Evolutionary conservation across 2,888 invertebrate genomes (phyloP).

Genomic region (Drosophila diplacantha): DNA sequence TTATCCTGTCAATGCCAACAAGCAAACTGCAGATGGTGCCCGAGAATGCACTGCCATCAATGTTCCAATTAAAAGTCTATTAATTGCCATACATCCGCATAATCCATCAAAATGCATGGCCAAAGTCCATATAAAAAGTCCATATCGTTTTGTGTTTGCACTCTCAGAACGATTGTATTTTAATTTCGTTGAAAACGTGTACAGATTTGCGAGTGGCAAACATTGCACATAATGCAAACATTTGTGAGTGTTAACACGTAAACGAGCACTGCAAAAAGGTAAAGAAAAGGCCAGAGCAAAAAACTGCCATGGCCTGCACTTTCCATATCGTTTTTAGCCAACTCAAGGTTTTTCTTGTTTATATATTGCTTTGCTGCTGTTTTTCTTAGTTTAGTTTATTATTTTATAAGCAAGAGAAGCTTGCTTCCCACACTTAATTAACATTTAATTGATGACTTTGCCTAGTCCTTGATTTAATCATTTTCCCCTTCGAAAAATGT

Average conservation of each 20-base stretch:
- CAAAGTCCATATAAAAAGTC: background rate
- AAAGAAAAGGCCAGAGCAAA: background rate
- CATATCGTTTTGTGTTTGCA: background rate
- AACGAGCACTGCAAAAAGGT: background rate
- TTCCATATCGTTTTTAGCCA: constrained; percentile 13
- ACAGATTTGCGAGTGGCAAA: constrained; percentile 7
- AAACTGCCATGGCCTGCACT: constrained; percentile 4
- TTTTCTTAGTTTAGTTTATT: background rate
- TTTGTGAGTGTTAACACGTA: constrained; percentile 3
- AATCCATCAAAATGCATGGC: background rate
- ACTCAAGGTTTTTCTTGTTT: constrained; percentile 5
- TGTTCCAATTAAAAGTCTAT: background rate
- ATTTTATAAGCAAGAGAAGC: background rate
- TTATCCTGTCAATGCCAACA: constrained; percentile 53
- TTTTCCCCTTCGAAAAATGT: background rate
- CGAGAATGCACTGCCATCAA: background rate
- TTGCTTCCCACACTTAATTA: background rate
- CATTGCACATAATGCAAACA: constrained; percentile 8
- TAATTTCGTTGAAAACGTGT: constrained; percentile 1
- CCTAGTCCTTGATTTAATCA: no score
- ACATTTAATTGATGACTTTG: constrained; percentile 1
- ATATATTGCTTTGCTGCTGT: background rate
- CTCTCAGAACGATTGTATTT: background rate
- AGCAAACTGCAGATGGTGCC: background rate
- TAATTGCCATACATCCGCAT: constrained; percentile 2